Evolutionary conservation across 2,113 vertebrate species (phyloP).

Genomic region (Manacus vitellinus): DNA sequence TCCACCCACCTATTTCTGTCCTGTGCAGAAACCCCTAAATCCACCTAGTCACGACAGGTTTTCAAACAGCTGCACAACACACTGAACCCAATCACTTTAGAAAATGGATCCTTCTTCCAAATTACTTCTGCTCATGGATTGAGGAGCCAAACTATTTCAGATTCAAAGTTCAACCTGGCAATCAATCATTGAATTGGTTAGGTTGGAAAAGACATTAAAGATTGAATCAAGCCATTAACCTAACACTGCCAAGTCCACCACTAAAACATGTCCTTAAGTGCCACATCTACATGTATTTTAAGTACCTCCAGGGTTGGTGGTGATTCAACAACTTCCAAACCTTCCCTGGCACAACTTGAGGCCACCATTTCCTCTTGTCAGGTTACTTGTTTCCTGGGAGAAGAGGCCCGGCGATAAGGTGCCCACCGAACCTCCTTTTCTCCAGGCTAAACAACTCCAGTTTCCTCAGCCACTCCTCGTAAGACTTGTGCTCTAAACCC

Average conservation of each 20-base stretch:
- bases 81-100: background rate
- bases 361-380: background rate
- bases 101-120: background rate
- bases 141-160: background rate
- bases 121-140: background rate
- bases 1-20: background rate
- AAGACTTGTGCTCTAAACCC: background rate
- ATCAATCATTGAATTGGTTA: background rate
- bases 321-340: background rate
- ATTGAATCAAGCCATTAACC: background rate
- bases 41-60: accelerated
- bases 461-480: background rate
- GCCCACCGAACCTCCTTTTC: background rate
- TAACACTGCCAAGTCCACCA: background rate
- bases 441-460: background rate
- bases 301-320: background rate
- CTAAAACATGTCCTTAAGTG: background rate
- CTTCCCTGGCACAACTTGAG: background rate
- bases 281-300: background rate
- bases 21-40: background rate
- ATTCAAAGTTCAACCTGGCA: background rate
- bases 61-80: background rate
- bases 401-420: background rate
- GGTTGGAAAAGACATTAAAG: background rate
- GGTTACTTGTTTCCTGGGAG: background rate